phyloP scores from a whole-genome alignment of 2,888 invertebrate species.

The Tetranychus truncatus region DNA sequence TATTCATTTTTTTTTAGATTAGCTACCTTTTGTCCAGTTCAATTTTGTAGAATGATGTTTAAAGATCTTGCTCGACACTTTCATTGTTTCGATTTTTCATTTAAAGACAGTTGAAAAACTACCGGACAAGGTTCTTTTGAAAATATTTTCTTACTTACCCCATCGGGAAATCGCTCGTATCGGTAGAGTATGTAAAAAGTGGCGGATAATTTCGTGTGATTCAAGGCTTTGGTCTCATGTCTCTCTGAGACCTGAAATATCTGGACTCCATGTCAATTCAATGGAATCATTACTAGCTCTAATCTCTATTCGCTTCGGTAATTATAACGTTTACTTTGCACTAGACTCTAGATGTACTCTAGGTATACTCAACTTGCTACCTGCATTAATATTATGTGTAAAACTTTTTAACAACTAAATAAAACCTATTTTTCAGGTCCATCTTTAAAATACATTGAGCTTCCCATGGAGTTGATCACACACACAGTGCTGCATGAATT shows the following conservation, averaged over 20 bases:
- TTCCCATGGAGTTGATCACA: conserved; percentile 88
- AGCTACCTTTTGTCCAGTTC: neutral
- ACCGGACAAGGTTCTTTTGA: conserved; percentile 84
- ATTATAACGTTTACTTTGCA: neutral
- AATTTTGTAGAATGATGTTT: neutral
- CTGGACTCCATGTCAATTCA: conserved; percentile 75
- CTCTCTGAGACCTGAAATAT: conserved; percentile 85
- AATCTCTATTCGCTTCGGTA: conserved; percentile 43
- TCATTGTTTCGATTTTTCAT: neutral
- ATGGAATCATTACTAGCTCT: conserved; percentile 68
- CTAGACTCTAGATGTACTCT: no score
- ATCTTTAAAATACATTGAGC: conserved; percentile 69
- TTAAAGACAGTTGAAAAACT: conserved; percentile 77
- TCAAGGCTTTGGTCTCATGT: conserved; percentile 87
- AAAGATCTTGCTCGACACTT: neutral
- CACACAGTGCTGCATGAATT: conserved; percentile 90
- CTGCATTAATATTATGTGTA: neutral
- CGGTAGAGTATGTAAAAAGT: conserved; percentile 83
- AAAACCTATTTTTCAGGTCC: conserved; percentile 39
- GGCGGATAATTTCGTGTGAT: conserved; percentile 88
- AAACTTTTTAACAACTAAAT: neutral
- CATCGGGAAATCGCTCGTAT: conserved; percentile 84
- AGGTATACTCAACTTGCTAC: neutral
- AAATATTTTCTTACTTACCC: conserved; percentile 78
- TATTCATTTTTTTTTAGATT: neutral